Evolutionary conservation across 2,888 invertebrate species (phyloP), one percentile per base, ranked within the genome.

Genomic region (Ormyrus rosae): DNA sequence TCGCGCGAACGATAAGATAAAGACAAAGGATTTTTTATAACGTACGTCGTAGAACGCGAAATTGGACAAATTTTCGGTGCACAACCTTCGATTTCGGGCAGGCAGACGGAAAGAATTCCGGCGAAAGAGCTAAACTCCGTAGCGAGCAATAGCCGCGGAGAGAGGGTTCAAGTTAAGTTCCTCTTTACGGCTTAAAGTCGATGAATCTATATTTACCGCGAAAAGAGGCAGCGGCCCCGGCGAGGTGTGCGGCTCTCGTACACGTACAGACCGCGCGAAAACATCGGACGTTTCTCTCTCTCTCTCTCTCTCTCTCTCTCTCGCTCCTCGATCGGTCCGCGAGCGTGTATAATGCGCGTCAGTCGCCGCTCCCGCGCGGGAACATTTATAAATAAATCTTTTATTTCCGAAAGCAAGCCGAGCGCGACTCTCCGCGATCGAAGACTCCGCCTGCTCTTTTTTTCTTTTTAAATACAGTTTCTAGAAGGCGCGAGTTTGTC

Each of bases 371-470:
- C 34, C 3, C 34, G 34, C 34, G 63, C 60, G 51, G 53, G n/a
- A 51, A 51, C 53, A 68, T 76, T 76, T 76, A 69, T 68, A 76
- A 76, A 76, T 76, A 76, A 76, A 68, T 68, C 76, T 76, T 61
- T 76, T 76, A 68, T 75, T 67, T 60, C 60, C 64, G 67, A 75
- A 67, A 46, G 50, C 34, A 34, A 50, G 11, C 55, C 34, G 34
- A 34, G 34, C 34, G 34, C 8, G n/a, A 7, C 48, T 34, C 50
- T 61, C 45, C 11, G 11, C n/a, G 11, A 9, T n/a, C n/a, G 1
- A 45, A 10, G 34, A 8, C 34, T n/a, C 67, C 9, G n/a, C 19
- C 53, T 9, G 7, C 10, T 34, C 10, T 6, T 34, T 51, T 19
- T 68, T 53, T 55, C 2, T 34, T 34, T 34, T 34, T 34, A 34